Base-by-base conservation (phyloP, 2,113 vertebrate species). In the Nothocercus nigrocapillus region DNA sequence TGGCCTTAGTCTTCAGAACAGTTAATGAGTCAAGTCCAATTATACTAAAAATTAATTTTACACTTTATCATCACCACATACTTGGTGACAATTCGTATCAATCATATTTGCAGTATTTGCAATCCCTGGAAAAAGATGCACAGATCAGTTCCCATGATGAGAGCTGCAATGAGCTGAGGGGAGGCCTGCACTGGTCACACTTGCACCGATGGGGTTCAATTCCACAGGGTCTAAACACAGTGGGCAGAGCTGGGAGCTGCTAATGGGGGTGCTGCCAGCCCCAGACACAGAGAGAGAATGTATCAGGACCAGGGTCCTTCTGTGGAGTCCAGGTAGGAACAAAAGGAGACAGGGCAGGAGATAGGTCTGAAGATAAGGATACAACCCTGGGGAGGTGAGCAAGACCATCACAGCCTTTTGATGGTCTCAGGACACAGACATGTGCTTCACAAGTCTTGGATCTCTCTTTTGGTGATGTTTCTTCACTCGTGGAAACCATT, bases 271-370 rank as follows among this genome's bases (percentile, higher is more conserved):
- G 49, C n/a, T 22, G 34, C 13, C 44, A 40, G 8, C 11, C 34
- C 21, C 0, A 2, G 45, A 13, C 27, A 40, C 11, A n/a, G 38
- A 4, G 61, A 45, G 11, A 17, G 16, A 61, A 54, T 42, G 44
- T 73, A 61, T 6, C 12, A 68, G 13, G 21, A 12, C 16, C 0
- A 0, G 8, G 9, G 5, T 16, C 13, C 21, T 3, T 67, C 10
- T 24, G n/a, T 9, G 59, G 20, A 66, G 8, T 34, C 5, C 38
- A 34, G 8, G 17, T 8, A 62, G 61, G 18, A 45, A 3, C 9
- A 38, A 77, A 84, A 49, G 17, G 5, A 68, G 53, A 54, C 12
- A 19, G 3, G 6, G 13, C 12, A 47, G 13, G 7, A 62, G 61
- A 54, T 15, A 19, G 4, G 5, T 8, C 12, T 77, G 28, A 4